Percentiles rank a stretch among this genome's conserved stretches.
These are phyloP conservation scores for Graptemys geographica DNA, from an alignment of 2,797 vertebrate species.

Conservation along the genomic window DNA sequence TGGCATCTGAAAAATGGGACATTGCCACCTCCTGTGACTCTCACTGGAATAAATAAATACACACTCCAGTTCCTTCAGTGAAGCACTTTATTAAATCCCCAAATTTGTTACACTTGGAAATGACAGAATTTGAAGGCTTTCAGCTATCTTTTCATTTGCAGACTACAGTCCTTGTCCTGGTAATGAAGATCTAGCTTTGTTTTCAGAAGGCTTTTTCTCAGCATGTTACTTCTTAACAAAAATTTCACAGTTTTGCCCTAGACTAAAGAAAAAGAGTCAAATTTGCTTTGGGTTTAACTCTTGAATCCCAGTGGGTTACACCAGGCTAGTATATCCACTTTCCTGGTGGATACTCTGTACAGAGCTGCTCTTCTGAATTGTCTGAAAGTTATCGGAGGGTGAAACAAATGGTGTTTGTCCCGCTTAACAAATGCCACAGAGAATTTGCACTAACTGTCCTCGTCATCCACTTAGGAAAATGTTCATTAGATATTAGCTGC, in stretches of 20 bases:
- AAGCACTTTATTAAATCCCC: background rate
- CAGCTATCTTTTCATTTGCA: background rate
- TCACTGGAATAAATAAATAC: background rate
- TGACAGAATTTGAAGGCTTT: background rate
- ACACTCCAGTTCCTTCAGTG: background rate
- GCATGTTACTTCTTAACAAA: background rate
- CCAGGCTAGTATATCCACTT: background rate
- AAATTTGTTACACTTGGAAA: background rate
- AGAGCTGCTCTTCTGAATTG: background rate
- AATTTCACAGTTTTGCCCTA: background rate
- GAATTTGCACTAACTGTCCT: fast-evolving
- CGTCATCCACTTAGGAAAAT: background rate
- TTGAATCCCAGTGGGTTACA: background rate
- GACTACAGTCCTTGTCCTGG: background rate
- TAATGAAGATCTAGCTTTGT: background rate
- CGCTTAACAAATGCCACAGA: background rate
- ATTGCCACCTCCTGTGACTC: background rate
- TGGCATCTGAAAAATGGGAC: background rate
- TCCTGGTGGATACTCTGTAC: background rate
- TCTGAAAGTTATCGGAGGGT: background rate
- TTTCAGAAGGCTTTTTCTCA: background rate
- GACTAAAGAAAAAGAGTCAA: background rate
- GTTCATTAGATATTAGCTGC: background rate
- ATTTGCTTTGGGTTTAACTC: background rate
- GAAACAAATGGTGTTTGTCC: background rate